phyloP scores from a whole-genome alignment of 2,113 vertebrate genomes.

The Syngnathus floridae region DNA sequence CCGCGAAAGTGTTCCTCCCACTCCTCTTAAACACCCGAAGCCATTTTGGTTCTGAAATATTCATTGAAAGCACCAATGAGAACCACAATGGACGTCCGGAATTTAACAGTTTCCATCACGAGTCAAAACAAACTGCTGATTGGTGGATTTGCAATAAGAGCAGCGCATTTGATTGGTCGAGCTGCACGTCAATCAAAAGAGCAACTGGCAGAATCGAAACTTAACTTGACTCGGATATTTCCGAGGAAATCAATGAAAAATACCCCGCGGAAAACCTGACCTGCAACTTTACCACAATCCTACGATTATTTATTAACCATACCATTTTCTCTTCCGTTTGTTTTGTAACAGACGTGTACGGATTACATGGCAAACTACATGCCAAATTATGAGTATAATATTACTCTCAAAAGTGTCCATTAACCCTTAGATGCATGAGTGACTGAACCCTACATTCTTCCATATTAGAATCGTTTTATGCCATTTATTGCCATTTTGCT shows the following conservation, averaged over 20 bases:
- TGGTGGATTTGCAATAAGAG: background rate
- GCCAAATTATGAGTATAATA: too few species aligned
- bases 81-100: slow-evolving; percentile 25
- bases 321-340: background rate
- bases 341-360: too few species aligned
- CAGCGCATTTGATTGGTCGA: slow-evolving; percentile 15
- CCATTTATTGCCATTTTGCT: too few species aligned
- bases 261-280: background rate
- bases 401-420: too few species aligned
- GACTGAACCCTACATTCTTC: too few species aligned
- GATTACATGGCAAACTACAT: too few species aligned
- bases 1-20: slow-evolving; percentile 36
- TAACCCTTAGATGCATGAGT: too few species aligned
- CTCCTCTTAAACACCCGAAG: fast-evolving
- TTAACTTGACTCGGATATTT: slow-evolving; percentile 30
- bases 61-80: fast-evolving
- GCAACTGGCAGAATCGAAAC: slow-evolving; percentile 54
- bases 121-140: slow-evolving; percentile 15
- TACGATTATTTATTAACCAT: background rate
- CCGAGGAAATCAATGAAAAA: slow-evolving; percentile 62
- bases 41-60: slow-evolving; percentile 50
- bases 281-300: background rate
- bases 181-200: slow-evolving; percentile 25
- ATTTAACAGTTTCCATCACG: slow-evolving; percentile 4
- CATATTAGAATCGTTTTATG: too few species aligned